Evolutionary conservation across 2,113 vertebrate species (phyloP).

Genomic region (Apistogramma diplotaenia): DNA sequence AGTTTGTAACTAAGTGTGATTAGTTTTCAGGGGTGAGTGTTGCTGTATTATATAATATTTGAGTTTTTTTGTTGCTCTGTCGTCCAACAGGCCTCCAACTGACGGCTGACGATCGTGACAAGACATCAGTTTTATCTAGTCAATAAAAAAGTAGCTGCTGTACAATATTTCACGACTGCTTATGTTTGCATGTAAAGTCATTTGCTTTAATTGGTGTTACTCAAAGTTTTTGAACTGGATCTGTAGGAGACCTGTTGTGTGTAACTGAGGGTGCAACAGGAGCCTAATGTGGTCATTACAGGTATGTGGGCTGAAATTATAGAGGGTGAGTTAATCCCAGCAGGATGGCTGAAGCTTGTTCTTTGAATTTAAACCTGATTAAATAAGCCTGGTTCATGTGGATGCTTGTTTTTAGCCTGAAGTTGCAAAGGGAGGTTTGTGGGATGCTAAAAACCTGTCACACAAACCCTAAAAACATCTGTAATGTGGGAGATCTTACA

Average conservation of each 20-base stretch:
- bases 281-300: neutral
- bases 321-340: neutral
- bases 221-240: neutral
- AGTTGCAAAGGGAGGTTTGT: no score
- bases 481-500: no score
- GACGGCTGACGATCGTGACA: no score
- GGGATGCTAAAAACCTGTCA: no score
- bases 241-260: neutral
- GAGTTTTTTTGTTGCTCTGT: neutral
- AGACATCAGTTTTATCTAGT: no score
- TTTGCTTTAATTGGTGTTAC: neutral
- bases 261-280: neutral
- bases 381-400: neutral
- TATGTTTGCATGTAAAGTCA: neutral
- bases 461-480: no score
- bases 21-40: neutral
- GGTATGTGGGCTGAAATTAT: neutral
- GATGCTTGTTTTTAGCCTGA: neutral
- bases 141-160: no score
- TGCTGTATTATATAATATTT: no score
- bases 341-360: neutral
- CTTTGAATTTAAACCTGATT: no score
- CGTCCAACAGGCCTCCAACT: neutral
- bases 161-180: neutral
- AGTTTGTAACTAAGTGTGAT: neutral